Evolutionary conservation across 2,888 invertebrate species (phyloP).

Genomic region (Eledone cirrhosa): DNA sequence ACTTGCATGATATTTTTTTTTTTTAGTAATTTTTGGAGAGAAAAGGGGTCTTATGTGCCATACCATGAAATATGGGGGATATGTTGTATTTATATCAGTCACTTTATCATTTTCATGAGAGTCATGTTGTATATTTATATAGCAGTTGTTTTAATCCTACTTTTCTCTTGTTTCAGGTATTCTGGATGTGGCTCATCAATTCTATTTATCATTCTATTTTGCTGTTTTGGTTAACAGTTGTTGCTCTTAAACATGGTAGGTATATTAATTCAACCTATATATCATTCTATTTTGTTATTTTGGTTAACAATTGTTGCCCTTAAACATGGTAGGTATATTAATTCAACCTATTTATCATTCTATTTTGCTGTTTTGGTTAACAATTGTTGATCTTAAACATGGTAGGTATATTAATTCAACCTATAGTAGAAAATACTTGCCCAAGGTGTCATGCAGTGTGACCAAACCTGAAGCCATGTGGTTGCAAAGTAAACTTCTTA

Average conservation of each 20-base stretch:
- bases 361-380: conserved; percentile 92
- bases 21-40: too few relatives aligned
- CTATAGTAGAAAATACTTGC: too few relatives aligned
- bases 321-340: conserved; percentile 73
- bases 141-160: too few relatives aligned
- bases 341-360: conserved; percentile 77
- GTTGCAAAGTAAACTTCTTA: too few relatives aligned
- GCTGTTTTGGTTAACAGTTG: conserved; percentile 93
- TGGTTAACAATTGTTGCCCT: conserved; percentile 88
- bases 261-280: conserved; percentile 45
- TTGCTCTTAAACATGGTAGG: conserved; percentile 77
- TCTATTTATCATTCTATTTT: conserved; percentile 93
- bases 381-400: conserved; percentile 78
- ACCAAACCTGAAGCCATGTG: too few relatives aligned
- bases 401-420: conserved; percentile 70
- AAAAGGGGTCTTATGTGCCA: too few relatives aligned
- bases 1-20: too few relatives aligned
- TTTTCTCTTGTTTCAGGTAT: conserved; percentile 72
- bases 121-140: too few relatives aligned
- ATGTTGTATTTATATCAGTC: too few relatives aligned
- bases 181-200: conserved; percentile 97
- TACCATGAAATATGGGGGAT: too few relatives aligned
- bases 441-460: too few relatives aligned
- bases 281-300: conserved; percentile 94
- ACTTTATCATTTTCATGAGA: too few relatives aligned